phyloP scores from a whole-genome alignment of 2,888 invertebrate species.

The Spodoptera exigua region DNA sequence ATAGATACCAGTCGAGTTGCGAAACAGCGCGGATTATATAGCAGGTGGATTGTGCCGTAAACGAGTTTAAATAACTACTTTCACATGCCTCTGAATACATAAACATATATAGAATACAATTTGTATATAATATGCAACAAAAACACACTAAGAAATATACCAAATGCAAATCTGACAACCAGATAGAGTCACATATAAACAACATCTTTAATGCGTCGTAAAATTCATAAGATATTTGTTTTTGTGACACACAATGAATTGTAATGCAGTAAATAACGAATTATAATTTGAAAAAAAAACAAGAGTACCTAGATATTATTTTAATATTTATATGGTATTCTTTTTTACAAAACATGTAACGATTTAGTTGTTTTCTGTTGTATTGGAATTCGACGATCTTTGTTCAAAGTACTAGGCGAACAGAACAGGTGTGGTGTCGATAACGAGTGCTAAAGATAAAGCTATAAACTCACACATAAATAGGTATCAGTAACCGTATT shows the following conservation, averaged over 20 bases:
- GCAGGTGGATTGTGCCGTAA: slow-evolving; percentile 88
- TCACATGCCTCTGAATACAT: slow-evolving; percentile 80
- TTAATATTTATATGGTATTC: no score
- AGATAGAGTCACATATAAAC: slow-evolving; percentile 29
- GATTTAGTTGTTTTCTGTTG: slow-evolving; percentile 17
- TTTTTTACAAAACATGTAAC: no score
- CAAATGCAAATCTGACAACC: slow-evolving; percentile 48
- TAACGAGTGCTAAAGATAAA: slow-evolving; percentile 34
- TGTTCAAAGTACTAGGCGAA: slow-evolving; percentile 46
- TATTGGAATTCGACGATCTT: slow-evolving; percentile 18
- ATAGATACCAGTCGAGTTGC: slow-evolving; percentile 86
- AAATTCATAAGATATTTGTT: slow-evolving; percentile 49
- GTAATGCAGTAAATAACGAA: slow-evolving; percentile 26
- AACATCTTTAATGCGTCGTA: slow-evolving; percentile 25
- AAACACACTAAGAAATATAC: slow-evolving; percentile 19
- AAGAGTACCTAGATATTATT: no score
- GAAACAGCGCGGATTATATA: slow-evolving; percentile 89
- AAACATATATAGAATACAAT: slow-evolving; percentile 63
- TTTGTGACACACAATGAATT: slow-evolving; percentile 22
- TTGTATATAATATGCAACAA: slow-evolving; percentile 47
- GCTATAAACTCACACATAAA: slow-evolving; percentile 4
- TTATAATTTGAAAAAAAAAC: slow-evolving; percentile 23
- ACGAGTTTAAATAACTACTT: slow-evolving; percentile 88
- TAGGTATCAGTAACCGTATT: slow-evolving; percentile 26
- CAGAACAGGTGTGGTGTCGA: slow-evolving; percentile 35